Evolutionary conservation across 2,888 invertebrate species (phyloP), one percentile per base, ranked within the genome.

Genomic region (Folsomia manolachei): DNA sequence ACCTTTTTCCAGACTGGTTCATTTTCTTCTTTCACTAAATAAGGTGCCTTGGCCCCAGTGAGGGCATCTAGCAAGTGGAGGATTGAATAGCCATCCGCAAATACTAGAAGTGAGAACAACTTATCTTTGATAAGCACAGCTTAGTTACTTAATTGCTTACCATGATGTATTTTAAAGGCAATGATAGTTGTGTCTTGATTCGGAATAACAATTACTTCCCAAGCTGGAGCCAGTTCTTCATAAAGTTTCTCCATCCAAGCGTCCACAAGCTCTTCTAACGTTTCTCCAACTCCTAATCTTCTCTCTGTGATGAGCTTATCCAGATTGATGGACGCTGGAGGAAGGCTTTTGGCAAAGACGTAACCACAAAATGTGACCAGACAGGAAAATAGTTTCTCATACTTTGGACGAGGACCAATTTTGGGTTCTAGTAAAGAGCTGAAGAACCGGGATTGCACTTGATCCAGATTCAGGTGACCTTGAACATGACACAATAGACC

Each of bases 141-240:
- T n/a, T n/a, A n/a, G n/a, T n/a, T n/a, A n/a, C n/a, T n/a, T n/a
- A n/a, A n/a, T n/a, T n/a, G n/a, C n/a, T n/a, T n/a, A n/a, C n/a
- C n/a, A n/a, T n/a, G n/a, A n/a, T 77, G 77, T 14, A 77, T 75
- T 61, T 77, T 77, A 21, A 77, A 75, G n/a, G 75, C 75, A 23
- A 77, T 61, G 2, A 71, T 74, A 24, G 75, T 73, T 11, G 51
- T 70, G 27, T 39, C 2, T 39, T 39, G 71, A 9, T 26, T 69
- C 56, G 68, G 74, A 26, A 77, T 70, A 66, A 77, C 66, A 63
- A 77, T 75, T 52, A 77, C 63, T 66, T 77, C 77, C 77, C 77
- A 77, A 4, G 75, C 75, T 4, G 77, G 77, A 9, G 71, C 63
- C 53, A 62, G 51, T 27, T 75, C 75, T 1, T 39, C 61, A 63